Base-by-base conservation (phyloP, 2,797 vertebrate genomes). In the Epinephelus malabaricus region DNA sequence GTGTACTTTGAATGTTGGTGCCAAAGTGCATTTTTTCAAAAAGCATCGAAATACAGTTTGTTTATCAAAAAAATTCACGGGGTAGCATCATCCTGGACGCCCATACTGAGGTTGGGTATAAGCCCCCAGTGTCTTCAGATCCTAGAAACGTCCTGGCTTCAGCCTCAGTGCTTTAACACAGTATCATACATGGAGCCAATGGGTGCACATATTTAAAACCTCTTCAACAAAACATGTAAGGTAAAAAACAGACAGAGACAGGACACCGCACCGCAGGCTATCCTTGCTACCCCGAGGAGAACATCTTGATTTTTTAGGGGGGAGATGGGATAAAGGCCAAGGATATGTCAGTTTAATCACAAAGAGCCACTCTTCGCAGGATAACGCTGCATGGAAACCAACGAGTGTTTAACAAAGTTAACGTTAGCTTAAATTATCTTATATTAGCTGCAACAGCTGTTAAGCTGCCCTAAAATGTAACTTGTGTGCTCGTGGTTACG, bases 281-380 rank as follows among this genome's bases (percentile, higher is more conserved):
- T 70, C 40, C 25, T 74, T 21, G 54, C 47, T 79, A 88, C 58
- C 63, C 58, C 5, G 56, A 21, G 43, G 79, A 82, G 76, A 86
- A 66, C 49, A 64, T 83, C 46, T 76, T 79, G 70, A 83, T 79
- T 83, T 67, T 88, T 86, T 62, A 56, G 27, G 17, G 25, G 55
- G 51, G 64, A 30, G 60, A 70, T 66, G 67, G 75, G 34, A 86
- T 59, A 70, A 79, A 49, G 68, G 81, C 72, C 69, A 68, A 69
- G 58, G 47, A 85, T 75, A 67, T 85, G 70, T 80, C 85, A 76
- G 73, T 80, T 83, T 55, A 61, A 81, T 86, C 17, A 60, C 45
- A 76, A 45, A 54, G 23, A 67, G 62, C 9, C 51, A 67, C 58
- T 70, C 73, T 50, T 51, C 67, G 25, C 45, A 47, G 43, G 19